Evolutionary conservation across 1,140 invertebrate species (phyloP).

Genomic region (Drosophila baimaii): DNA sequence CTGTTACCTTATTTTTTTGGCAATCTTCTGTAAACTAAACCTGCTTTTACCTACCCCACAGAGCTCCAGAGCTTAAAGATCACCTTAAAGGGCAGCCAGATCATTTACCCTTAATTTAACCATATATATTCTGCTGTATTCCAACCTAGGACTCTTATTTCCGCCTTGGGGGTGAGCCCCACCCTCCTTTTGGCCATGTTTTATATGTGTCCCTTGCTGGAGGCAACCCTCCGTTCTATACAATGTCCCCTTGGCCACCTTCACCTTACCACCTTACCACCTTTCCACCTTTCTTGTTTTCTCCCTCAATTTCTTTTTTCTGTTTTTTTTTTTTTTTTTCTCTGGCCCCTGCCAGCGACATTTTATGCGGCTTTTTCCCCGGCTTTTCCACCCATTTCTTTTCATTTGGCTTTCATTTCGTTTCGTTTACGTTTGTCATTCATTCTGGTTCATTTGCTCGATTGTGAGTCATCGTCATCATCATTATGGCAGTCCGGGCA

Average conservation of each 20-base stretch:
- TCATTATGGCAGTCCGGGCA: constrained; percentile 8
- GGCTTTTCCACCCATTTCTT: constrained; percentile 20
- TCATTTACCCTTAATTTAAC: background rate
- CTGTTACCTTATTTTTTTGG: background rate
- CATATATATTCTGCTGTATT: constrained; percentile 15
- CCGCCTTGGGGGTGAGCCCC: constrained; percentile 6
- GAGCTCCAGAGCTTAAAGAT: background rate
- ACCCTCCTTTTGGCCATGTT: constrained; percentile 20
- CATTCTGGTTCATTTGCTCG: constrained; percentile 80
- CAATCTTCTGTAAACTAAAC: background rate
- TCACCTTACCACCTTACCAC: constrained; percentile 1
- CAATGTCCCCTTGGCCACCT: constrained; percentile 1
- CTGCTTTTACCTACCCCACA: background rate
- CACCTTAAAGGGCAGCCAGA: background rate
- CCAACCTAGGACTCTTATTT: constrained; percentile 8
- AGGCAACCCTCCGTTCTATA: background rate
- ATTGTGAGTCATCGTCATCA: constrained; percentile 71
- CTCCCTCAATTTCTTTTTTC: constrained; percentile 8
- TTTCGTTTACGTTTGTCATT: constrained; percentile 70
- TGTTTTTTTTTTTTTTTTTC: background rate
- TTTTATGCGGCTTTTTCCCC: constrained; percentile 42
- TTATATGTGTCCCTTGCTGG: constrained; percentile 1
- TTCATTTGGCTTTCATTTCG: constrained; percentile 53
- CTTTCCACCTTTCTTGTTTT: constrained; percentile 11
- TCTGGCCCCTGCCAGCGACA: constrained; percentile 22